These are phyloP conservation scores for Leuciscus idus DNA, from an alignment of 2,113 vertebrate genomes.

Conservation along the genomic window DNA sequence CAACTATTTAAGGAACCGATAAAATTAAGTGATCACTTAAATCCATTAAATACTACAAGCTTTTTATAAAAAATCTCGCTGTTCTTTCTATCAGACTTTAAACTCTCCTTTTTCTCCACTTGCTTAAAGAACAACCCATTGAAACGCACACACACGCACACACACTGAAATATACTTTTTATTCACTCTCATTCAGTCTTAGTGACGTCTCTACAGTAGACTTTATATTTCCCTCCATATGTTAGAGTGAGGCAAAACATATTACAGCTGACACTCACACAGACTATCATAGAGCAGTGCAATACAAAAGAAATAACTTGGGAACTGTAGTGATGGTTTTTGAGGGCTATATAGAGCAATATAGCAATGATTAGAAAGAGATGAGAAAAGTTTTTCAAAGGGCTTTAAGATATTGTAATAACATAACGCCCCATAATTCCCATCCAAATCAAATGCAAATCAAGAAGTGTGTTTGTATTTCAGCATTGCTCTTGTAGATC, in stretches of 20 bases:
- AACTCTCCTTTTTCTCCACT: background rate
- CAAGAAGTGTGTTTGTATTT: conserved; percentile 33
- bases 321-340: conserved; percentile 36
- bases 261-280: conserved; percentile 32
- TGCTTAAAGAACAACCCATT: background rate
- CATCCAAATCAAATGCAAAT: conserved; percentile 36
- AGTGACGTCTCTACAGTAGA: conserved; percentile 41
- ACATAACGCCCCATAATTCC: conserved; percentile 21
- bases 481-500: conserved; percentile 4
- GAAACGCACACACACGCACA: background rate
- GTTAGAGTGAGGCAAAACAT: conserved; percentile 24
- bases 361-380: conserved; percentile 43
- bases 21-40: background rate
- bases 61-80: background rate
- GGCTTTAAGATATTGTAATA: conserved; percentile 38
- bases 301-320: conserved; percentile 43
- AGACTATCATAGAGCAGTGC: conserved; percentile 37
- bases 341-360: conserved; percentile 37
- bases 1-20: background rate
- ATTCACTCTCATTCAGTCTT: conserved; percentile 8
- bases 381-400: conserved; percentile 45
- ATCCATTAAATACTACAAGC: background rate
- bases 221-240: conserved; percentile 29
- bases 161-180: conserved; percentile 28
- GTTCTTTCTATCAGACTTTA: background rate